These are phyloP conservation scores for Nothoprocta perdicaria DNA, from an alignment of 2,113 vertebrate genomes.

Conservation along the genomic window DNA sequence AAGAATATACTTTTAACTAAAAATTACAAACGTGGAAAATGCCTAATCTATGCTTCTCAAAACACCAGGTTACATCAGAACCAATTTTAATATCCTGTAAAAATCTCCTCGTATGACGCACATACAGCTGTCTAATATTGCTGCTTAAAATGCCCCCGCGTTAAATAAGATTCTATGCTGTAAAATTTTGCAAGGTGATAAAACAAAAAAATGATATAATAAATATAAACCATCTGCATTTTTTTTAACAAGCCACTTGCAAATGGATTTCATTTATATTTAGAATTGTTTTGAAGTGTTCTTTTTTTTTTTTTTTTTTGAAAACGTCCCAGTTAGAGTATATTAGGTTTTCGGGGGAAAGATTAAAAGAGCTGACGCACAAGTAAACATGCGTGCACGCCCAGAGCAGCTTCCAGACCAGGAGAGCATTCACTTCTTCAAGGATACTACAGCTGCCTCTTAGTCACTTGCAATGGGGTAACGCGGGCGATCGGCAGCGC, in stretches of 20 bases:
- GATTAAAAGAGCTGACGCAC: conserved; percentile 73
- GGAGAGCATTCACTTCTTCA: conserved; percentile 66
- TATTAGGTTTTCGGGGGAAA: conserved; percentile 72
- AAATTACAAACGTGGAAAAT: conserved; percentile 67
- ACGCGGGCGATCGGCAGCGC: conserved; percentile 51
- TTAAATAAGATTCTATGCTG: conserved; percentile 81
- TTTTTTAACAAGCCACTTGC: conserved; percentile 78
- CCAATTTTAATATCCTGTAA: conserved; percentile 80
- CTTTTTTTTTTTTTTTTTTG: conserved; percentile 51
- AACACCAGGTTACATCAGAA: conserved; percentile 77
- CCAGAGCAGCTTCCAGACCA: conserved; percentile 61
- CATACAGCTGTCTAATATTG: conserved; percentile 80
- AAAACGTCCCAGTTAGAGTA: conserved; percentile 73
- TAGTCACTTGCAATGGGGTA: conserved; percentile 57
- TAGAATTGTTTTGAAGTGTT: conserved; percentile 80
- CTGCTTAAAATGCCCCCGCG: conserved; percentile 74
- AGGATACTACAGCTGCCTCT: conserved; percentile 71
- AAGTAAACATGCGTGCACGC: conserved; percentile 53
- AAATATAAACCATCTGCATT: conserved; percentile 83
- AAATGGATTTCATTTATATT: conserved; percentile 80
- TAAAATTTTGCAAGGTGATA: conserved; percentile 83
- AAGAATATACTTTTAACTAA: not conserved
- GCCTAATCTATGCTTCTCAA: conserved; percentile 67
- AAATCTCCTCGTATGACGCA: conserved; percentile 70
- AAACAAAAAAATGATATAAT: conserved; percentile 82